phyloP scores from a whole-genome alignment of 1,140 invertebrate species.

The Drosophila grimshawi region DNA sequence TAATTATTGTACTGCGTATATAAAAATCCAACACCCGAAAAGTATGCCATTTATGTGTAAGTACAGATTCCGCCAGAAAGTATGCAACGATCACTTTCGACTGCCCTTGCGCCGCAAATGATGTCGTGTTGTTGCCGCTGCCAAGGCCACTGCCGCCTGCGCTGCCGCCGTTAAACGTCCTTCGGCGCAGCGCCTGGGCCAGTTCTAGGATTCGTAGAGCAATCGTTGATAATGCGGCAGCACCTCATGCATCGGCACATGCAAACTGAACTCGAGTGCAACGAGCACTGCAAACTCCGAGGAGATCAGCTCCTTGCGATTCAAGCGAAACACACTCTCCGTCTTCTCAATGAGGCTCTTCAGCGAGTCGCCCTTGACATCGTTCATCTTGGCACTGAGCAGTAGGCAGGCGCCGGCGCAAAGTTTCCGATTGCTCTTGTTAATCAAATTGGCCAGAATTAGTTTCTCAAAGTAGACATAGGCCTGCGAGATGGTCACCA shows the following conservation, averaged over 20 bases:
- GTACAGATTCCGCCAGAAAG: conserved; percentile 44
- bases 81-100: conserved; percentile 54
- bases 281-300: conserved; percentile 98
- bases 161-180: conserved; percentile 70
- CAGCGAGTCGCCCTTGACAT: conserved; percentile 95
- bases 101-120: conserved; percentile 72
- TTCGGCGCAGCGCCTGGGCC: conserved; percentile 78
- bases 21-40: conserved; percentile 61
- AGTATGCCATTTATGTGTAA: conserved; percentile 54
- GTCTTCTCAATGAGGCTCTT: conserved; percentile 96
- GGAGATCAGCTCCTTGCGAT: conserved; percentile 94
- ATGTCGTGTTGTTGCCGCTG: conserved; percentile 56
- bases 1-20: conserved; percentile 5
- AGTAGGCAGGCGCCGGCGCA: conserved; percentile 97
- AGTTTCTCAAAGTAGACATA: conserved; percentile 99
- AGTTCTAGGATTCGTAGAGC: conserved; percentile 91
- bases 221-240: conserved; percentile 97
- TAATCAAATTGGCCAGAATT: conserved; percentile 95
- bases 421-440: conserved; percentile 97
- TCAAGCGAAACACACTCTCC: conserved; percentile 95
- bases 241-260: conserved; percentile 95
- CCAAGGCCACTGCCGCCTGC: conserved; percentile 58
- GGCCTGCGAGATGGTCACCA: conserved; percentile 96
- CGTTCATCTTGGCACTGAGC: conserved; percentile 97
- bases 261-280: conserved; percentile 96